Evolutionary conservation across 2,113 vertebrate genomes (phyloP).

Genomic region (Dunckerocampus dactyliophorus): DNA sequence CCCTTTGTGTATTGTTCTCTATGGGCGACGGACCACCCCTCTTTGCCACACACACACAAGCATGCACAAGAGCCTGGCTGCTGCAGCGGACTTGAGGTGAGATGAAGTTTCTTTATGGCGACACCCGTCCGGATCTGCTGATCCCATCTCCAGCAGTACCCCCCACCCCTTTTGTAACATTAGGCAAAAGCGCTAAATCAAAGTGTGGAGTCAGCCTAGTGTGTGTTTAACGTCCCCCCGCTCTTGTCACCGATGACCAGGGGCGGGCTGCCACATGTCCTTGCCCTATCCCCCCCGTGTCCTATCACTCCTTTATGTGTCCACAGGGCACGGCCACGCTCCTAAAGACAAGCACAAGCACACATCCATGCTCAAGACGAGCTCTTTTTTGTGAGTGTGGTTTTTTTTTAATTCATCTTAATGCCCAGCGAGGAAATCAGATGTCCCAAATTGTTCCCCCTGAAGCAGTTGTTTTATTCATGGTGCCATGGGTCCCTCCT

Average conservation of each 20-base stretch:
- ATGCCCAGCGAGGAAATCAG: constrained; percentile 67
- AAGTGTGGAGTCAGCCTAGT: constrained; percentile 71
- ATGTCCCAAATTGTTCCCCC: constrained; percentile 64
- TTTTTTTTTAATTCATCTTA: constrained; percentile 50
- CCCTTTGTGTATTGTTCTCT: constrained; percentile 71
- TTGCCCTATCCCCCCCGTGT: constrained; percentile 73
- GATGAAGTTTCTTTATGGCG: constrained; percentile 63
- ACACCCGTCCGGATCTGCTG: constrained; percentile 69
- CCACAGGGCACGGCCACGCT: constrained; percentile 71
- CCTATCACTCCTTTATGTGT: constrained; percentile 76
- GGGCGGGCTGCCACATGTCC: constrained; percentile 71
- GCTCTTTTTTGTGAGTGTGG: constrained; percentile 25
- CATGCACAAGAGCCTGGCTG: constrained; percentile 29
- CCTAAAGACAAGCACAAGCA: constrained; percentile 69
- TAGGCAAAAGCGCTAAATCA: constrained; percentile 75
- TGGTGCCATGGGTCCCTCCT: constrained; percentile 33
- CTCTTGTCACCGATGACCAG: constrained; percentile 75
- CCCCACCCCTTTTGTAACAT: constrained; percentile 58
- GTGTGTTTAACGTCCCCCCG: constrained; percentile 73
- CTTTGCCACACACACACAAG: constrained; percentile 12
- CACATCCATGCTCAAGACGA: constrained; percentile 69
- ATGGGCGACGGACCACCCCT: constrained; percentile 62
- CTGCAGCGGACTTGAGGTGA: constrained; percentile 41
- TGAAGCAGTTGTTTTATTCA: constrained; percentile 71
- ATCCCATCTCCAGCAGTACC: constrained; percentile 65